Base-by-base conservation (phyloP, 2,797 vertebrate genomes). In the Poeciliopsis presidionis region DNA sequence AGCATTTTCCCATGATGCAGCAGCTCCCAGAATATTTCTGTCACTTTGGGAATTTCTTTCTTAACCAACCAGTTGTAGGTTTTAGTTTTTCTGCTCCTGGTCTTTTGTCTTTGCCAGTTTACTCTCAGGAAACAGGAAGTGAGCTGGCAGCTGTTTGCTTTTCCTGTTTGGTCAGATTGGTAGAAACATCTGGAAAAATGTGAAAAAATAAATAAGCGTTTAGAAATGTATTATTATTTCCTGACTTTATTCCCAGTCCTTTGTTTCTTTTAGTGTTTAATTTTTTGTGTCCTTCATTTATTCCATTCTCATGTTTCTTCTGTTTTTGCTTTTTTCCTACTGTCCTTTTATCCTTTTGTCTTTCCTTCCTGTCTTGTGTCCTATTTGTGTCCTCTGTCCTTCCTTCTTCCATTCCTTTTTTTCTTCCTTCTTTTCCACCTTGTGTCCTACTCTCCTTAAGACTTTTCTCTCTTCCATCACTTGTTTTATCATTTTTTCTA, bases 1-100 rank as follows among this genome's bases (percentile, higher is more conserved):
- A 1, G 74, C 53, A 72, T 87, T 88, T 90, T 91, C 88, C 85
- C 90, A 90, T 85, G 74, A 80, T 81, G 78, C 87, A 22, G 6
- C 9, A 36, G 41, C 61, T 82, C 77, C 61, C 80, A 80, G 39
- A 45, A 69, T 69, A 22, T 55, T 57, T 61, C 39, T 33, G 46
- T 25, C 41, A 33, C 67, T 57, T 16, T 4, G 43, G 57, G 51
- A 11, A 39, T 59, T 25, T 39, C 33, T 33, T 13, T 51, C 49
- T 8, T 22, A 22, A 51, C 65, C 41, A 12, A 71, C 41, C 16
- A 72, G 41, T 41, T 43, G 18, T 33, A 25, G 51, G 13, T 36
- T 3, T 33, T 30, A 36, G 9, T 57, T 16, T 57, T 71, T 46
- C 13, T 3, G 46, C 7, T 20, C 18, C 16, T 39, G 46, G 12